Evolutionary conservation across 2,888 invertebrate species (phyloP).

Genomic region (Scaptomyza reducta): DNA sequence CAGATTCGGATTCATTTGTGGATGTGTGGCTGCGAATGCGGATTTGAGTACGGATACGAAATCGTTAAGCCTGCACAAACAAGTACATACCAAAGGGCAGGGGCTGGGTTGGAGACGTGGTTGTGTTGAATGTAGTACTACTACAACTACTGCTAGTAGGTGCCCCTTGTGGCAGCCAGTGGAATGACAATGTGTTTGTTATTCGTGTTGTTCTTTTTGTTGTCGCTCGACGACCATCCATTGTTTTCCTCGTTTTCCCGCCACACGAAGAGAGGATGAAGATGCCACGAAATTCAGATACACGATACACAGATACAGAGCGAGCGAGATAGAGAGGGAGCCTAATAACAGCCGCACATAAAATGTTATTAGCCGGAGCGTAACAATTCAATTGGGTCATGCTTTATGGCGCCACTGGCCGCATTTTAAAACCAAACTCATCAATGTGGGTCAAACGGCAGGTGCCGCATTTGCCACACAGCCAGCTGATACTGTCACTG

Average conservation of each 20-base stretch:
- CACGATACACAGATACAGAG: not conserved
- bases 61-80: constrained; percentile 13
- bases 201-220: not conserved
- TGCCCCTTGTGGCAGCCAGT: not conserved
- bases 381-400: constrained; percentile 77
- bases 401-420: constrained; percentile 65
- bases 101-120: not conserved
- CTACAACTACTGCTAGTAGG: not conserved
- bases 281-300: not conserved
- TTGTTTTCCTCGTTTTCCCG: constrained; percentile 19
- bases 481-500: not conserved
- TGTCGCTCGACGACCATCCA: constrained; percentile 13
- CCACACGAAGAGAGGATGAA: not conserved
- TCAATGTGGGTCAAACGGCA: constrained; percentile 53
- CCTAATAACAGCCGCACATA: constrained; percentile 76
- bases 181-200: constrained; percentile 49
- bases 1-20: constrained; percentile 5
- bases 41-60: constrained; percentile 20
- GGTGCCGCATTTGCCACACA: constrained; percentile 24
- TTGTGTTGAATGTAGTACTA: not conserved
- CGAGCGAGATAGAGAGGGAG: constrained; percentile 31
- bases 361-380: constrained; percentile 73
- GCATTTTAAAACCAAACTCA: constrained; percentile 48
- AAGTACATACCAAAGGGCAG: constrained; percentile 20
- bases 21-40: constrained; percentile 9